Base-by-base conservation (phyloP, 2,888 invertebrate genomes). In the Ligdia adustata region DNA sequence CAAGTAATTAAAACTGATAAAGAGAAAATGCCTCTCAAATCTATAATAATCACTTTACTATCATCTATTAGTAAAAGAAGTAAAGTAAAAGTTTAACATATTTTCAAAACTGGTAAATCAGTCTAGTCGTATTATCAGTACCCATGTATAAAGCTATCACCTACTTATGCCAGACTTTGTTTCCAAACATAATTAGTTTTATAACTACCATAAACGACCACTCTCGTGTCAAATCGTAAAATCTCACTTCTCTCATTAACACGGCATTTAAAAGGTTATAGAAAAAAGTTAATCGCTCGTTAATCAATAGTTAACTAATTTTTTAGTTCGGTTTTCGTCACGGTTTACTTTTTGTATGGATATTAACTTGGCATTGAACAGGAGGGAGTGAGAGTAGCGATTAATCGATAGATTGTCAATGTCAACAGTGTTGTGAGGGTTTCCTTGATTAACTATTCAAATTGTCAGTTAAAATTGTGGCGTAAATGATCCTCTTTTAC, bases 201-300 rank as follows among this genome's bases (percentile, higher is more conserved):
- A 78, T 72, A 66, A 76, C 69, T 64, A 48, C 57, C 80, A 74
- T 86, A 79, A 86, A 82, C 70, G 62, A 52, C 53, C 55, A 57
- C 52, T 67, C 58, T 62, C 60, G 76, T 75, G 81, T 82, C 71
- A 78, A 78, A 82, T 80, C 82, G 80, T 88, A 69, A 86, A 86
- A 72, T 75, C 73, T 75, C 75, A 73, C 75, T 78, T 62, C 56
- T 52, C 65, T 74, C 77, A 82, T 87, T 82, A 87, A 79, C 83
- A 74, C 70, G 53, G 79, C 78, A 72, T 83, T 44, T 47, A 47
- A 37, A 47, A 41, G 11, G 40, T 41, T 14, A 32, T 66, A 79
- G 65, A 49, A 62, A 69, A 22, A 58, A 62, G 56, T 58, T 57
- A 58, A 61, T 65, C 66, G 41, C 33, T 27, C 29, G 37, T 38